Evolutionary conservation across 2,888 invertebrate species (phyloP).

Genomic region (Drosophila anceps): DNA sequence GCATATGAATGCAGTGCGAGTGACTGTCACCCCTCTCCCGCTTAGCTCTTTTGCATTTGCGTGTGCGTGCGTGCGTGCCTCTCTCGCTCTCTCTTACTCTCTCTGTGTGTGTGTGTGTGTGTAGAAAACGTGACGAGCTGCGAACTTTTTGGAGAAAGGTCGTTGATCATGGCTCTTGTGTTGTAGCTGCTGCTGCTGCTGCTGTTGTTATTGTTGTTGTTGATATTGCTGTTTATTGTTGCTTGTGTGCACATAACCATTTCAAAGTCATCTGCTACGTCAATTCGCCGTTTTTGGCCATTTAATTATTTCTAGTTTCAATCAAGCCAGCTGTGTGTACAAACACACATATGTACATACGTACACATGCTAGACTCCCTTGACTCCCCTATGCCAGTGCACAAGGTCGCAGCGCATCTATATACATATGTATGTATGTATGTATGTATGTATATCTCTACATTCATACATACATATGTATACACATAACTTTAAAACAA

Average conservation of each 20-base stretch:
- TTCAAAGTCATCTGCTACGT: slow-evolving; percentile 68
- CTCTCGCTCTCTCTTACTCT: neutral
- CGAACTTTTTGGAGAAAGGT: slow-evolving; percentile 80
- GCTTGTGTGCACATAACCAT: slow-evolving; percentile 51
- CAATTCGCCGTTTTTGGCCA: slow-evolving; percentile 68
- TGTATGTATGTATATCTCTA: neutral
- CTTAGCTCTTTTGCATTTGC: slow-evolving; percentile 15
- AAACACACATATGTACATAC: neutral
- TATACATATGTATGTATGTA: neutral
- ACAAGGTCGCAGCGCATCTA: slow-evolving; percentile 45
- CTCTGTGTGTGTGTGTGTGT: slow-evolving; percentile 41
- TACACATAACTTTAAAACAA: too few species aligned
- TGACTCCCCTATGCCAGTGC: slow-evolving; percentile 11
- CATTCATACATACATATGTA: too few species aligned
- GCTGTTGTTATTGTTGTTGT: slow-evolving; percentile 12
- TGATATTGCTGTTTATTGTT: slow-evolving; percentile 24
- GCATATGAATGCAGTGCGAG: neutral
- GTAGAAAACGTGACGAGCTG: slow-evolving; percentile 80
- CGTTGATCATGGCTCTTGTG: slow-evolving; percentile 75
- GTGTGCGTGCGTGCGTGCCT: slow-evolving; percentile 2
- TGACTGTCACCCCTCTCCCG: neutral
- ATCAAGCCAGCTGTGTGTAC: slow-evolving; percentile 53
- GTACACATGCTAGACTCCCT: neutral
- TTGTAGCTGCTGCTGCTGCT: slow-evolving; percentile 23
- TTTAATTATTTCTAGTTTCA: slow-evolving; percentile 75